Base-by-base conservation (phyloP, 1,140 invertebrate genomes). In the Leptinotarsa texana region DNA sequence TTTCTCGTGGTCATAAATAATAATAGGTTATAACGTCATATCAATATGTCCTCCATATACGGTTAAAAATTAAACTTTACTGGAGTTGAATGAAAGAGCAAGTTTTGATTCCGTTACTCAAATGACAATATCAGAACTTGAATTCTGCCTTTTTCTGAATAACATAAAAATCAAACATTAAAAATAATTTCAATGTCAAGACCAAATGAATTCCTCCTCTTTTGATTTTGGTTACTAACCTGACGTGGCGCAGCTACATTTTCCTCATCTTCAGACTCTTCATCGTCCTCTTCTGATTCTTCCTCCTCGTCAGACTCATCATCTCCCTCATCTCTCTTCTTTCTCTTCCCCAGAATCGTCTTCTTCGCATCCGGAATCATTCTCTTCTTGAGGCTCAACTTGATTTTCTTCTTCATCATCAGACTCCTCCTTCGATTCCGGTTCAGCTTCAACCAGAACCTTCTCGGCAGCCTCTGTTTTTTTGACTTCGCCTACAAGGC, bases 201-300 rank as follows among this genome's bases (percentile, higher is more conserved):
- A 5, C 51, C 51, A 57, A 42, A 42, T 18, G 80, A 78, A 61
- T 80, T 77, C 66, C 80, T 83, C 73, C 80, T 81, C 27, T 72
- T 78, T 49, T 71, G 33, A 72, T 82, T 82, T 70, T 80, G 75
- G 65, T 72, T 74, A 75, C 76, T 79, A 69, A 74, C 80, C 79
- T 79, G 71, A 17, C 72, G 69, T 3, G 77, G 77, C 17, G 67
- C 62, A 73, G 47, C 49, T 33, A 69, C 72, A 71, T 77, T 74
- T 47, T 80, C 66, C 27, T 81, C 62, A 62, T 80, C 69, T 24
- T 79, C 74, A 70, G 80, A 27, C 74, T 75, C 76, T 13, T 74
- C 24, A 72, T 74, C 72, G 77, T 79, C 66, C 49, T 72, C 72
- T 71, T 76, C 76, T 61, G 78, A 42, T 63, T 78, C 74, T 57